Base-by-base conservation (phyloP, 2,888 invertebrate species). In the Drosophila borborema region DNA sequence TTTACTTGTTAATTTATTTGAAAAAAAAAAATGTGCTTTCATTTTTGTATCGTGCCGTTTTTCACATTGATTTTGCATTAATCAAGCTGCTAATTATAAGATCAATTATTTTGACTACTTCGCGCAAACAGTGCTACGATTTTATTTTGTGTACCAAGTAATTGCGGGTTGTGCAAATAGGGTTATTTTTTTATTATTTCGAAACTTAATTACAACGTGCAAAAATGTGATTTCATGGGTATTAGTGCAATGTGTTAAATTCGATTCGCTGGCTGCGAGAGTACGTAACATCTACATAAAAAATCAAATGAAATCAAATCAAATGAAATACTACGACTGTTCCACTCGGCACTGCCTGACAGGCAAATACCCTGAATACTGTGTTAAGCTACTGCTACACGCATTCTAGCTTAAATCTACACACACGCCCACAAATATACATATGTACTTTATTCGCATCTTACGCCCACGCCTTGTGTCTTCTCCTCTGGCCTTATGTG, bases 181-280 rank as follows among this genome's bases (percentile, higher is more conserved):
- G 34, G 40, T 65, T 49, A 49, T 55, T 53, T 46, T 48, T 53
- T 51, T 55, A 28, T 28, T 49, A 34, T 51, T 81, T 72, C 56
- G 59, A 65, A 73, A 64, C 43, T 77, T 79, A 83, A 83, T 68
- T 84, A 81, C 76, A 76, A 78, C 89, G 87, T 89, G 85, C 64
- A 84, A 89, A 86, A 80, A 89, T 89, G 72, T 69, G 62, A 78
- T 69, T 67, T 69, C 67, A 65, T 86, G 68, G 58, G 60, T 86
- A 83, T 81, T 56, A 69, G 67, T 80, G 71, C 65, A 66, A 76
- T 61, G 48, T 61, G 55, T 34, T 45, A 28, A 64, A 18, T 59
- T 56, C 59, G 41, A 48, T 68, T 73, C 65, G 60, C 59, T 54
- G 64, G 64, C 64, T 68, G 28, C 28, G 72, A 70, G 88, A 88